Conservation (phyloP, 1,140 invertebrate genomes). For the Lordiphosa stackelbergi region DNA sequence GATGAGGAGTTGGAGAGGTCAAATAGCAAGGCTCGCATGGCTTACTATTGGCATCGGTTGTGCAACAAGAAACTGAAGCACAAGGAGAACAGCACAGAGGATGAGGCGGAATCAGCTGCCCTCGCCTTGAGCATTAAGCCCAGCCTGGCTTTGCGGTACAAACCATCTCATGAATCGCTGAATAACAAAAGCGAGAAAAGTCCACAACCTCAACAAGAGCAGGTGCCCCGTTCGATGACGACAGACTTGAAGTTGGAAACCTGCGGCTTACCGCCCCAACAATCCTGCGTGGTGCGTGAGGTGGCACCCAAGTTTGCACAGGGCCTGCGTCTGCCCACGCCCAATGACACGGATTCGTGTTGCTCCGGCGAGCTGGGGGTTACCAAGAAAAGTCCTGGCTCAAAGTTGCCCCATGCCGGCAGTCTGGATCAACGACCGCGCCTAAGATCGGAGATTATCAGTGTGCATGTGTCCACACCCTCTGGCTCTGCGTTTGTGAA, state of each 20-base stretch:
- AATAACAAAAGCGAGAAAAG: conserved; percentile 18
- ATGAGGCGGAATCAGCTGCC: neutral
- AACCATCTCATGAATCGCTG: conserved; percentile 54
- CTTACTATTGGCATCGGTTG: conserved; percentile 32
- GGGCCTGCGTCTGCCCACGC: conserved; percentile 11
- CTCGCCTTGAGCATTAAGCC: conserved; percentile 18
- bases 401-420: conserved; percentile 11
- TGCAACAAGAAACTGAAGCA: neutral
- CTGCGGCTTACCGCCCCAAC: conserved; percentile 48
- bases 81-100: neutral
- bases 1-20: conserved; percentile 19
- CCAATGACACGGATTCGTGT: conserved; percentile 47
- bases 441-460: neutral
- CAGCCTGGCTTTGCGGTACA: conserved; percentile 42
- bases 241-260: conserved; percentile 40
- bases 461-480: conserved; percentile 8
- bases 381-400: conserved; percentile 23
- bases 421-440: neutral
- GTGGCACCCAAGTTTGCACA: conserved; percentile 49
- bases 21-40: conserved; percentile 7
- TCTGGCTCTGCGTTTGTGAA: conserved; percentile 3
- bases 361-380: conserved; percentile 36
- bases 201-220: neutral
- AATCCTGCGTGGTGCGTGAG: conserved; percentile 54
- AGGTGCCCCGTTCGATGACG: neutral